phyloP scores from a whole-genome alignment of 2,113 vertebrate genomes.

The Crypturellus undulatus region DNA sequence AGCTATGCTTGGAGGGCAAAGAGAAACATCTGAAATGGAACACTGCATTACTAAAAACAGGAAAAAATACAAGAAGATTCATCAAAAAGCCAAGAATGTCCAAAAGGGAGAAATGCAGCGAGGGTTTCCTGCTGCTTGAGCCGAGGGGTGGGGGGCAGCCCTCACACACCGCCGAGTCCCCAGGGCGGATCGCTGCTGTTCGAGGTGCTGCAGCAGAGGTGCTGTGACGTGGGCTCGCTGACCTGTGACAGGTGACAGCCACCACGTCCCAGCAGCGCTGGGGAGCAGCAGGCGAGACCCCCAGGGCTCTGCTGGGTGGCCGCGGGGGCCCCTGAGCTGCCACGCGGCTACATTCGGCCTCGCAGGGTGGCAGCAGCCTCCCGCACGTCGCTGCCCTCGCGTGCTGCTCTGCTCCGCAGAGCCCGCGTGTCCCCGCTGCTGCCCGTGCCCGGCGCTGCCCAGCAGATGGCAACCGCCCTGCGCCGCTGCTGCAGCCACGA shows the following conservation, averaged over 20 bases:
- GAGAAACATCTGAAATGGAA: neutral
- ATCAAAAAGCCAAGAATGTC: neutral
- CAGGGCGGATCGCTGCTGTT: too few relatives aligned
- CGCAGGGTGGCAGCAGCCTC: too few relatives aligned
- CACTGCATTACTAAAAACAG: neutral
- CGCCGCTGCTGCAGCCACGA: neutral
- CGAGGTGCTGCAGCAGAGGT: neutral
- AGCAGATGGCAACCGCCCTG: constrained; percentile 66
- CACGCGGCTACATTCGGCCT: too few relatives aligned
- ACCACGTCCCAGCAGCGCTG: too few relatives aligned
- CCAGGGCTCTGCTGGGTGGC: too few relatives aligned
- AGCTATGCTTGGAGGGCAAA: neutral
- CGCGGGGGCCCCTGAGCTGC: too few relatives aligned
- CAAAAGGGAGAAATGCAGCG: neutral
- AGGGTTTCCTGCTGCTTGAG: neutral
- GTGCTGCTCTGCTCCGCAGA: neutral
- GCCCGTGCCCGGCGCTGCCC: neutral
- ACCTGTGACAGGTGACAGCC: neutral
- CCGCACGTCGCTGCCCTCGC: too few relatives aligned
- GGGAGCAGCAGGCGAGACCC: too few relatives aligned
- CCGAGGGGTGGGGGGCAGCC: neutral
- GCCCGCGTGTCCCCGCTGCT: neutral
- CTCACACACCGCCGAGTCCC: fast-evolving
- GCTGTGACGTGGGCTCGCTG: fast-evolving
- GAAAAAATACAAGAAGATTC: neutral